Evolutionary conservation across 2,113 vertebrate genomes (phyloP).

Genomic region (Hymenochirus boettgeri): DNA sequence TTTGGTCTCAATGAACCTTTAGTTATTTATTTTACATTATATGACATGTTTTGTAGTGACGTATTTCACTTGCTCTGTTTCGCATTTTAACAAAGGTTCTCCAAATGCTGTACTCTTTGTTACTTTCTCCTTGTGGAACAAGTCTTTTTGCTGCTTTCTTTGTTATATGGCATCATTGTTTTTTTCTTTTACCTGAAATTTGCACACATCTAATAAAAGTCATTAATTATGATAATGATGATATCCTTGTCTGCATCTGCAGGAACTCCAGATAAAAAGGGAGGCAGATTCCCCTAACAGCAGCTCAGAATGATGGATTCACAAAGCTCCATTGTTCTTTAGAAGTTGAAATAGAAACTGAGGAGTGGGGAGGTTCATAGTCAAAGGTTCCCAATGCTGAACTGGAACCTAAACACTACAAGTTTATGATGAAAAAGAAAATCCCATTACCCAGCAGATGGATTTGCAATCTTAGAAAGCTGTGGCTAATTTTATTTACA

Average conservation of each 20-base stretch:
- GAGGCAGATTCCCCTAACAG: constrained; percentile 23
- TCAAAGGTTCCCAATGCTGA: constrained; percentile 37
- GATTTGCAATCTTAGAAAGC: neutral
- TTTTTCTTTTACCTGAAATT: constrained; percentile 31
- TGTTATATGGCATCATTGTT: constrained; percentile 32
- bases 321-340: constrained; percentile 40
- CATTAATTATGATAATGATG: constrained; percentile 41
- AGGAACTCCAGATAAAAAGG: constrained; percentile 34
- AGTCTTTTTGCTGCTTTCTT: constrained; percentile 24
- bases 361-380: constrained; percentile 29
- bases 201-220: constrained; percentile 39
- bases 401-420: constrained; percentile 21
- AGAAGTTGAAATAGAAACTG: constrained; percentile 17
- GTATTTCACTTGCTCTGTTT: neutral
- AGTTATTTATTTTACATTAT: constrained; percentile 2
- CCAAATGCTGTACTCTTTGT: constrained; percentile 12
- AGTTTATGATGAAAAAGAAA: neutral
- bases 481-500: constrained; percentile 2
- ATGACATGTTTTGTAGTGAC: neutral
- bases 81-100: neutral
- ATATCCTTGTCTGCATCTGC: constrained; percentile 39
- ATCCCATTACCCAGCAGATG: constrained; percentile 3
- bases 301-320: constrained; percentile 27
- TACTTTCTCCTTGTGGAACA: constrained; percentile 9
- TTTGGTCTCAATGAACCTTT: neutral